These are phyloP conservation scores for Dromius quadrimaculatus DNA, from an alignment of 2,888 invertebrate species.

Conservation along the genomic window DNA sequence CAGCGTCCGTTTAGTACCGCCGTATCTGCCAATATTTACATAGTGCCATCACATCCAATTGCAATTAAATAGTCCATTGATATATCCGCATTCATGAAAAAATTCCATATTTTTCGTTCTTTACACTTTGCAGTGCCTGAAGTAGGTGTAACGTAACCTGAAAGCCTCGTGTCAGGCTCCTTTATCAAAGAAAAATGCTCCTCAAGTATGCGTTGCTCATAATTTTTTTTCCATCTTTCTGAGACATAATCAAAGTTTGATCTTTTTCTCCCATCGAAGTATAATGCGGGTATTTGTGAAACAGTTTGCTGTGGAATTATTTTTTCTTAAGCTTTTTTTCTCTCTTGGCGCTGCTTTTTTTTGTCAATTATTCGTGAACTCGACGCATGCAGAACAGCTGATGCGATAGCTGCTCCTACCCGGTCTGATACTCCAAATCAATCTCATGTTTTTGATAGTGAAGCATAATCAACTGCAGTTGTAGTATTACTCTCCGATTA, in stretches of 20 bases:
- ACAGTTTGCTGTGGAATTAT: not conserved
- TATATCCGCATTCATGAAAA: conserved; percentile 48
- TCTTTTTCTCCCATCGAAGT: not conserved
- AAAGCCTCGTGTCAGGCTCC: conserved; percentile 12
- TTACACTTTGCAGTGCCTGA: conserved; percentile 37
- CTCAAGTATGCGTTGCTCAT: not conserved
- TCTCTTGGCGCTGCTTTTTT: not conserved
- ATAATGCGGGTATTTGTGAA: not conserved
- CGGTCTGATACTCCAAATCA: not conserved
- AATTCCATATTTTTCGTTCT: conserved; percentile 22
- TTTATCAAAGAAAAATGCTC: conserved; percentile 20
- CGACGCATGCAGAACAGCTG: not conserved
- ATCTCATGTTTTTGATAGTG: not conserved
- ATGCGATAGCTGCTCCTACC: not conserved
- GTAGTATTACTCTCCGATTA: not conserved
- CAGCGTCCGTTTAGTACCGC: not conserved
- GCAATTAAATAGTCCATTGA: not conserved
- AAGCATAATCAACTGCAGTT: not conserved
- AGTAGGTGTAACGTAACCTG: conserved; percentile 14
- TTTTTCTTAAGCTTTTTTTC: not conserved
- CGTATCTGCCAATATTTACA: not conserved
- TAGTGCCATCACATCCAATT: not conserved
- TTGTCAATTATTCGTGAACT: not conserved
- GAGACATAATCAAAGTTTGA: not conserved
- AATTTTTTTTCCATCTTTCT: not conserved